Base-by-base conservation (phyloP, 2,888 invertebrate genomes). In the Calliphora vomitoria region DNA sequence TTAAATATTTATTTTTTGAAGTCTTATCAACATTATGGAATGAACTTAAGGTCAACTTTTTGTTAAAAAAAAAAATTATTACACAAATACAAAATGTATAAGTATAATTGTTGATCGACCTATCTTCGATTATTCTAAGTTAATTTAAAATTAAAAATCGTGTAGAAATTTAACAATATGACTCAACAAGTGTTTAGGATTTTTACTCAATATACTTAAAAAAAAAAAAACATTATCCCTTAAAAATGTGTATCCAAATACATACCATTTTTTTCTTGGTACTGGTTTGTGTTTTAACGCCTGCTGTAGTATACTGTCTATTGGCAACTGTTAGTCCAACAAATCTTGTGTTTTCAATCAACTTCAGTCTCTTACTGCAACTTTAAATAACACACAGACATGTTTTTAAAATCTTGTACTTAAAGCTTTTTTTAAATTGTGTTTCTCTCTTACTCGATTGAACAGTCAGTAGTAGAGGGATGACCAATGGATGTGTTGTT, bases 261-360 rank as follows among this genome's bases (percentile, higher is more conserved):
- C 80, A 80, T 76, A 89, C 89, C 89, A 89, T 89, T 86, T 89
- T 89, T 80, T 89, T 89, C 81, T 87, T 89, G 25, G 66, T n/a
- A 69, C 66, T 58, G 71, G 38, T 44, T n/a, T 74, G 72, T 72
- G 79, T 71, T 41, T 81, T 80, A 55, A 74, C 35, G 13, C 58
- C 69, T 58, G 47, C 50, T 60, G 85, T 25, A n/a, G 55, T 50
- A 58, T 71, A 83, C 44, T 53, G 82, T 38, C 75, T 79, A 18
- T 69, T 25, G 71, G 10, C 62, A 64, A 18, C 35, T 76, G 80
- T 47, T 60, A 53, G 79, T 75, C 69, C 68, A 60, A 53, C 8
- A 76, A 78, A 69, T 47, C 80, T 79, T 84, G 68, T 75, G 10
- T 35, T 85, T 62, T 60, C 83, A 50, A 58, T 58, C 35, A 68